These are phyloP conservation scores for Metopolophium dirhodum DNA, from an alignment of 1,140 invertebrate species.

Conservation along the genomic window DNA sequence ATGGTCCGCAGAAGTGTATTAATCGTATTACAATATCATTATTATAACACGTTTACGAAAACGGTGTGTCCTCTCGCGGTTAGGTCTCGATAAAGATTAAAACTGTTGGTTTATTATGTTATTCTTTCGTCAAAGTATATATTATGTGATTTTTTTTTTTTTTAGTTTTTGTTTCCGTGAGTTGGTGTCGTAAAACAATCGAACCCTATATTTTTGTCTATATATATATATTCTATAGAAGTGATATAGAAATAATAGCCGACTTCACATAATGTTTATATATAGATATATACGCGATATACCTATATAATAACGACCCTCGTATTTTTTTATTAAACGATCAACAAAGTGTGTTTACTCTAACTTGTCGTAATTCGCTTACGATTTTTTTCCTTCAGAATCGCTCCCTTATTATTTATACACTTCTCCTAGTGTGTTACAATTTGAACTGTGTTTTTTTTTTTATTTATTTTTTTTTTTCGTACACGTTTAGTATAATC, in stretches of 20 bases:
- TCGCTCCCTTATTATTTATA: neutral
- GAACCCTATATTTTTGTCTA: constrained; percentile 16
- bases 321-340: constrained; percentile 31
- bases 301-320: constrained; percentile 20
- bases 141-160: neutral
- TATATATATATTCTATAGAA: neutral
- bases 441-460: neutral
- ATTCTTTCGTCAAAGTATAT: constrained; percentile 8
- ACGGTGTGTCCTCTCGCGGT: neutral
- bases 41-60: neutral
- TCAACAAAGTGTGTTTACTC: constrained; percentile 41
- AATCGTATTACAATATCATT: neutral
- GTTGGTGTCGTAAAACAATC: constrained; percentile 40
- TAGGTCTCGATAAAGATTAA: neutral
- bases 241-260: constrained; percentile 25
- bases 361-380: constrained; percentile 44
- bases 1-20: neutral
- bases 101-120: neutral
- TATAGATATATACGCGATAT: neutral
- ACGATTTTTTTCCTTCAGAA: constrained; percentile 12
- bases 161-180: neutral
- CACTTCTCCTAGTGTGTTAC: neutral
- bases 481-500: neutral
- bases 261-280: neutral
- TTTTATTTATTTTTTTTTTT: too few relatives aligned